These are phyloP conservation scores for Leucoraja ocellata DNA, from an alignment of 2,797 vertebrate species.

Conservation along the genomic window DNA sequence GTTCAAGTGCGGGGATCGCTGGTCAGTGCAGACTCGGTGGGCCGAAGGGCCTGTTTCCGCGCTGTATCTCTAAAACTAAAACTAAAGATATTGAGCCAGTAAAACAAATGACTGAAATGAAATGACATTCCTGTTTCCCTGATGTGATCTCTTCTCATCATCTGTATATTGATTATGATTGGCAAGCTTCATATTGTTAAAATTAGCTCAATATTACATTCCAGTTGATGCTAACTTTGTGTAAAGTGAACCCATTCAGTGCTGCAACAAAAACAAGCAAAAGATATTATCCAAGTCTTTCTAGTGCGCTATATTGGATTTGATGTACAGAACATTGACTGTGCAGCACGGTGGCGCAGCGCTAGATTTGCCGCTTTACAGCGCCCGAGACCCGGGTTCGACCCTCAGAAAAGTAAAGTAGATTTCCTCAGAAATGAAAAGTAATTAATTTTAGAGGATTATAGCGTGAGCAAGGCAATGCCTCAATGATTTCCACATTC, in stretches of 20 bases:
- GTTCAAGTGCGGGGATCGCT: no score
- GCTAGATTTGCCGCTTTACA: no score
- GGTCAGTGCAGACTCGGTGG: no score
- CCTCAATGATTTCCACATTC: no score
- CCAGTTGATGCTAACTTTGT: not conserved
- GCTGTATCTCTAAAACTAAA: no score
- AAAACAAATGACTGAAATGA: not conserved
- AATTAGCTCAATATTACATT: not conserved
- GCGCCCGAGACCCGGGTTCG: no score
- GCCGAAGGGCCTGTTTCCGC: no score
- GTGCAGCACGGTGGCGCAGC: no score
- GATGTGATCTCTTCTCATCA: not conserved
- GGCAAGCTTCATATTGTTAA: not conserved
- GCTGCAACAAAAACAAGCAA: not conserved
- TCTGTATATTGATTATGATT: not conserved
- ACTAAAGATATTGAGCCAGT: not conserved
- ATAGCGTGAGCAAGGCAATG: no score
- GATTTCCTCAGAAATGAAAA: no score
- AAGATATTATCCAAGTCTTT: not conserved
- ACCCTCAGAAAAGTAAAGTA: no score
- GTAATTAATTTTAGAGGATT: no score
- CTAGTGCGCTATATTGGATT: not conserved
- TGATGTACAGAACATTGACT: not conserved
- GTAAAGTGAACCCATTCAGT: not conserved
- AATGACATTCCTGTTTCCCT: not conserved